Evolutionary conservation across 2,888 invertebrate species (phyloP).

Genomic region (Automeris io): DNA sequence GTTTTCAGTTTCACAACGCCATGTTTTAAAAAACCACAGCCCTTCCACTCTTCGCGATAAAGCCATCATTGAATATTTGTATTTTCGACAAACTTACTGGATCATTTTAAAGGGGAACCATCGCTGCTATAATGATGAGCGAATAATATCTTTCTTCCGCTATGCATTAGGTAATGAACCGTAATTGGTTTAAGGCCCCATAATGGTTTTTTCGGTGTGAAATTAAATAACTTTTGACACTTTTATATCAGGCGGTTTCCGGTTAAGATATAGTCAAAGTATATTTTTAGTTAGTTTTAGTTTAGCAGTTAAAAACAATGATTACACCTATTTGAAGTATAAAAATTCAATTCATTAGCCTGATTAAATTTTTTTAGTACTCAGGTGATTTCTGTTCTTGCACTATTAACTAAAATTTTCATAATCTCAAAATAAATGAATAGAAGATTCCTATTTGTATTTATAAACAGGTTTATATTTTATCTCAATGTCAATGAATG

Average conservation of each 20-base stretch:
- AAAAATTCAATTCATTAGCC: too few species aligned
- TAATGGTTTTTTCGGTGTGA: constrained; percentile 52
- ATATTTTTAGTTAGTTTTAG: not conserved
- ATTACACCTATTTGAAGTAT: too few species aligned
- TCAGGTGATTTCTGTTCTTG: too few species aligned
- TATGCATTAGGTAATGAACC: constrained; percentile 67
- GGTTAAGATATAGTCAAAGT: constrained; percentile 14
- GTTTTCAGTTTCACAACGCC: constrained; percentile 49
- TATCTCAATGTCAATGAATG: too few species aligned
- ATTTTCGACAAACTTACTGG: constrained; percentile 47
- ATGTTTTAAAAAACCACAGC: constrained; percentile 32
- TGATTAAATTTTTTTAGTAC: too few species aligned
- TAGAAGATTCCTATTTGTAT: too few species aligned
- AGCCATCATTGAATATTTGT: constrained; percentile 44
- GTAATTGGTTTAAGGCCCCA: constrained; percentile 69
- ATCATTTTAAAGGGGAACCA: constrained; percentile 59
- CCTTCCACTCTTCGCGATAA: constrained; percentile 41
- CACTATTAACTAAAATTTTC: too few species aligned
- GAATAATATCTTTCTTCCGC: constrained; percentile 68
- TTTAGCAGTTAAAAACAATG: too few species aligned
- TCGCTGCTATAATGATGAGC: constrained; percentile 64
- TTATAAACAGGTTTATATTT: too few species aligned
- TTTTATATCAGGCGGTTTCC: constrained; percentile 39
- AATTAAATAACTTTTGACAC: constrained; percentile 41
- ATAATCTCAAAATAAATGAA: too few species aligned